These are phyloP conservation scores for Anneissia japonica DNA, from an alignment of 35 echinoderm and acorn worm genomes.

Conservation along the genomic window DNA sequence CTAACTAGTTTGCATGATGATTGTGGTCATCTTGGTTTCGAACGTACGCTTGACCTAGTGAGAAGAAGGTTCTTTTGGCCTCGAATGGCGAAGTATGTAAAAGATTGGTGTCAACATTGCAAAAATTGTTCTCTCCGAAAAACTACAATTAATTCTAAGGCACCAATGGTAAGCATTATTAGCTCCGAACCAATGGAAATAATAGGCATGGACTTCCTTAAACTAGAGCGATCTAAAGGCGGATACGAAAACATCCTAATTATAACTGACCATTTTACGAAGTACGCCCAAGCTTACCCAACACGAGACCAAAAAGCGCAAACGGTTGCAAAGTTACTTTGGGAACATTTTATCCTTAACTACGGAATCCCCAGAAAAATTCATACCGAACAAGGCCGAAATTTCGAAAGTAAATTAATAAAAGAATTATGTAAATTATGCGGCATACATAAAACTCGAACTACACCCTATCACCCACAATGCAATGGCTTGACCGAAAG, in stretches of 20 bases:
- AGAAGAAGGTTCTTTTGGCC: slow-evolving; percentile 55
- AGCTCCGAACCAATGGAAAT: neutral
- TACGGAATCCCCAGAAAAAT: slow-evolving; percentile 12
- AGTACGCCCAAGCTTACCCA: slow-evolving; percentile 3
- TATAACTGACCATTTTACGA: neutral
- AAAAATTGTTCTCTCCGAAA: slow-evolving; percentile 4
- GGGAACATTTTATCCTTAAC: slow-evolving; percentile 12
- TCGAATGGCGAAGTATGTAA: neutral
- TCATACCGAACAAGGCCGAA: neutral
- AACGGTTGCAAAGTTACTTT: slow-evolving; percentile 24
- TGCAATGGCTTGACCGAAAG: neutral
- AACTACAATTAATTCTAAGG: neutral
- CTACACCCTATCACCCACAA: slow-evolving; percentile 2
- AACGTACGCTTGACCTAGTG: slow-evolving; percentile 48
- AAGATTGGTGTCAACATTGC: neutral
- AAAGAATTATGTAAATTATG: slow-evolving; percentile 13
- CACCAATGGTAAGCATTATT: neutral
- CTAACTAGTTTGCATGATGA: slow-evolving; percentile 36
- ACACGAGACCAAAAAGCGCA: slow-evolving; percentile 17
- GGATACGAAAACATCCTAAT: neutral
- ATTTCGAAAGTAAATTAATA: slow-evolving; percentile 5
- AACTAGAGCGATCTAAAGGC: neutral
- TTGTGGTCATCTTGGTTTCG: slow-evolving; percentile 36
- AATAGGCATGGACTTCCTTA: neutral
- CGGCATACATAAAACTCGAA: neutral